Percentiles rank a stretch among this genome's conserved stretches.
Evolutionary conservation across 1,140 invertebrate species (phyloP).

Genomic region (Temnothorax nylanderi): DNA sequence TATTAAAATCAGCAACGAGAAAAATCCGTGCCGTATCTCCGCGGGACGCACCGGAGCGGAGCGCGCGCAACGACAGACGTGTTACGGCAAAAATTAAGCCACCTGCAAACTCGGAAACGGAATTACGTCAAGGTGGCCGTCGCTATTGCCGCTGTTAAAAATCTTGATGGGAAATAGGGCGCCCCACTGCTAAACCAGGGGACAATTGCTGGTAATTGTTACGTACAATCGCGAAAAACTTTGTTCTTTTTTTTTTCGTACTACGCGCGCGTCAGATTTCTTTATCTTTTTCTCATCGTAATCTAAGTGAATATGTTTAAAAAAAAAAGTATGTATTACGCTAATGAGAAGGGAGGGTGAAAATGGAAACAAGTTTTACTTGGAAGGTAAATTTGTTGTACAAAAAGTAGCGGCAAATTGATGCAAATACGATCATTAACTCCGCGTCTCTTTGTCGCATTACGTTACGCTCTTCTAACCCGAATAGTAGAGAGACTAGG

Average conservation of each 20-base stretch:
- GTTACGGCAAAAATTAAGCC: conserved; percentile 85
- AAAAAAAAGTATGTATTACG: neutral
- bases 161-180: conserved; percentile 4
- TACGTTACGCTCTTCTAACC: neutral
- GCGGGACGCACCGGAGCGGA: conserved; percentile 58
- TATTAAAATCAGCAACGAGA: conserved; percentile 86
- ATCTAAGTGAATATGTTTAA: neutral
- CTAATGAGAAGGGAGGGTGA: neutral
- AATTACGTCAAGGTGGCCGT: conserved; percentile 73
- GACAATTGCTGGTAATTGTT: conserved; percentile 11
- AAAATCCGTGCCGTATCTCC: conserved; percentile 86
- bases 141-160: conserved; percentile 9
- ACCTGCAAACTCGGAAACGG: conserved; percentile 78
- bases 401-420: neutral
- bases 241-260: neutral
- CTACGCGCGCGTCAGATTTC: neutral
- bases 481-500: neutral
- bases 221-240: neutral
- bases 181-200: neutral
- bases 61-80: conserved; percentile 78
- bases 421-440: conserved; percentile 1
- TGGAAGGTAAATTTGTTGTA: conserved; percentile 3
- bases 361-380: neutral
- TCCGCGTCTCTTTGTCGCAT: neutral
- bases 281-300: neutral